Conservation (phyloP, 2,797 vertebrate species). For the Ctenochaetus hawaiiensis region DNA sequence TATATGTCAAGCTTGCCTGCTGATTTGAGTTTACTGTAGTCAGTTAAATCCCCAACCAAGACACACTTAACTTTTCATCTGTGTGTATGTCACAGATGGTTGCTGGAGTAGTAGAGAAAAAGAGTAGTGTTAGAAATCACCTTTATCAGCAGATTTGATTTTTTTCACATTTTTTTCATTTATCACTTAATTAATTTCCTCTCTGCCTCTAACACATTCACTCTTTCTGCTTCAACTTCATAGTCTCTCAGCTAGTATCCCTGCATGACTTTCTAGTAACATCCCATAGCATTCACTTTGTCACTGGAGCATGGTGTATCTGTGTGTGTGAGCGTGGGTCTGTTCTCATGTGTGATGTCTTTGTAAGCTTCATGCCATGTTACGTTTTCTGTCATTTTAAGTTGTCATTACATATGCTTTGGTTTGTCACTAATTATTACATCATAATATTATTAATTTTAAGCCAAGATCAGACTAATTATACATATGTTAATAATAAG, state of each 20-base stretch:
- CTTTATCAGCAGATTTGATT: conserved; percentile 17
- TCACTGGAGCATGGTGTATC: conserved; percentile 73
- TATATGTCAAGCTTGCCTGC: conserved; percentile 3
- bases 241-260: conserved; percentile 30
- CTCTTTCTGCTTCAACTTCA: conserved; percentile 18
- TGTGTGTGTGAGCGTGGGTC: conserved; percentile 57
- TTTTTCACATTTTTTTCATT: conserved; percentile 11
- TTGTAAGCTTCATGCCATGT: conserved; percentile 48
- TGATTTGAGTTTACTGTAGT: conserved; percentile 7
- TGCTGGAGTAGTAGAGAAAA: conserved; percentile 62
- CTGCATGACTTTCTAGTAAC: conserved; percentile 67
- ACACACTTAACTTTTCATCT: conserved; percentile 11
- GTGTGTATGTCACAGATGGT: conserved; percentile 11
- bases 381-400: conserved; percentile 52
- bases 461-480: background rate
- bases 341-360: conserved; percentile 34
- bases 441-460: background rate
- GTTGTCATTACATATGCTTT: conserved; percentile 32
- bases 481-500: conserved; percentile 14
- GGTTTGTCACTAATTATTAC: conserved; percentile 31
- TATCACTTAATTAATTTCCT: conserved; percentile 3
- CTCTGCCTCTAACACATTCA: conserved; percentile 16
- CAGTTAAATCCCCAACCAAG: conserved; percentile 24
- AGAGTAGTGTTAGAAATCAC: conserved; percentile 62
- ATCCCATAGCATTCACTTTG: conserved; percentile 44